Evolutionary conservation across 2,888 invertebrate genomes (phyloP), one percentile per base, ranked within the genome.

Genomic region (Polydrusus pterygomalis): DNA sequence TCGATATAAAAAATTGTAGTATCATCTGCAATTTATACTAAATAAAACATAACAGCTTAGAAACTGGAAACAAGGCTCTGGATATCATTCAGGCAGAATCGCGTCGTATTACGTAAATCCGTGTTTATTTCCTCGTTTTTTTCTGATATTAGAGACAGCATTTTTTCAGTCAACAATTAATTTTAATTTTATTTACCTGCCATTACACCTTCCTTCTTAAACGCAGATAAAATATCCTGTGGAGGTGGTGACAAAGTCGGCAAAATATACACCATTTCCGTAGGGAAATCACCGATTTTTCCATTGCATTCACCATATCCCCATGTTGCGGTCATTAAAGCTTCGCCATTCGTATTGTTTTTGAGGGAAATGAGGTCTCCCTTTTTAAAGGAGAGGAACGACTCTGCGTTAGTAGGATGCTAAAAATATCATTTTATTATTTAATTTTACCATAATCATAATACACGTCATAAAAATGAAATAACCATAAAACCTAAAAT

Each of bases 181-280:
- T 3, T 3, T 25, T 25, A 25, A 77, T 20, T 51, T 8, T 25
- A 38, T 54, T 69, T 71, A 77, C 77, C 70, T 58, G 30, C 49
- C 30, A 77, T 80, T 1, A 84, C 85, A 60, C 89, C 89, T 6
- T 91, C 91, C 84, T 90, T 91, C 81, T 92, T 92, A 82, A 92
- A 92, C 2, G 91, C 88, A 79, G 91, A 91, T 79, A 96, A 83
- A 79, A 94, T 90, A 78, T 91, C 89, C 69, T 87, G 87, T 0
- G 94, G 90, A 0, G 98, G 98, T 85, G 91, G 90, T 2, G 91
- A 90, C 78, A 97, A 89, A 0, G 96, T 94, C 6, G 98, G 96
- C 78, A 98, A 87, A 68, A 98, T 93, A 82, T 96, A 95, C 15
- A 97, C 94, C 84, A 92, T 92, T 84, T 97, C 96, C 0, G 95